phyloP scores from a whole-genome alignment of 2,888 invertebrate species.

The Aphrophora alni region DNA sequence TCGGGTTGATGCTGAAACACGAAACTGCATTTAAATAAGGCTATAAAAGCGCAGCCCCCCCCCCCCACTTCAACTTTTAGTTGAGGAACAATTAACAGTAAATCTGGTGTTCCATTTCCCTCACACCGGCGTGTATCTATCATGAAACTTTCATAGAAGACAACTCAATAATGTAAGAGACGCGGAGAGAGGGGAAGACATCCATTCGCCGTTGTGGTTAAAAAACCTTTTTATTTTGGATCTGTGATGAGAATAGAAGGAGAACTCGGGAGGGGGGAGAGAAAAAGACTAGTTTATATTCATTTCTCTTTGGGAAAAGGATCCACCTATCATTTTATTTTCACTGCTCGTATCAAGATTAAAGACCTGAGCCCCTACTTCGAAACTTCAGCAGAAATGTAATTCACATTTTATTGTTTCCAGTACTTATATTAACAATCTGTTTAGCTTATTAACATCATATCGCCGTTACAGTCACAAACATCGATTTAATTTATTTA shows the following conservation, averaged over 20 bases:
- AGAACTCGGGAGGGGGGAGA: background rate
- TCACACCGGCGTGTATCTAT: background rate
- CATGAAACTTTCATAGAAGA: background rate
- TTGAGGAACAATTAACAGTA: background rate
- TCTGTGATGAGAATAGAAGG: background rate
- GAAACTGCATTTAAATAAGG: slow-evolving; percentile 9
- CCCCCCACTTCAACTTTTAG: background rate
- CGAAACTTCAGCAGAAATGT: background rate
- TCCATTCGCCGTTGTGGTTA: background rate
- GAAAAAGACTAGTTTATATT: background rate
- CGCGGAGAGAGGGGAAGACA: background rate
- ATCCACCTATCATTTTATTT: background rate
- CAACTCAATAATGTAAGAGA: background rate
- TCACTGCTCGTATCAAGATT: background rate
- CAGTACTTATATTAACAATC: background rate
- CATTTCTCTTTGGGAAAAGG: background rate
- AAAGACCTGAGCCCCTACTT: background rate
- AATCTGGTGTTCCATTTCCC: background rate
- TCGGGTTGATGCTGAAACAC: background rate
- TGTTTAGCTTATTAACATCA: too few species aligned
- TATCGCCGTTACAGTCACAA: too few species aligned
- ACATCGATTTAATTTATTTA: too few species aligned
- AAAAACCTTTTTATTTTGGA: background rate
- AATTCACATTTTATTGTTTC: background rate
- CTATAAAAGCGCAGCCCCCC: background rate